These are phyloP conservation scores for Crotalus tigris DNA, from an alignment of 2,113 vertebrate species.

Conservation along the genomic window DNA sequence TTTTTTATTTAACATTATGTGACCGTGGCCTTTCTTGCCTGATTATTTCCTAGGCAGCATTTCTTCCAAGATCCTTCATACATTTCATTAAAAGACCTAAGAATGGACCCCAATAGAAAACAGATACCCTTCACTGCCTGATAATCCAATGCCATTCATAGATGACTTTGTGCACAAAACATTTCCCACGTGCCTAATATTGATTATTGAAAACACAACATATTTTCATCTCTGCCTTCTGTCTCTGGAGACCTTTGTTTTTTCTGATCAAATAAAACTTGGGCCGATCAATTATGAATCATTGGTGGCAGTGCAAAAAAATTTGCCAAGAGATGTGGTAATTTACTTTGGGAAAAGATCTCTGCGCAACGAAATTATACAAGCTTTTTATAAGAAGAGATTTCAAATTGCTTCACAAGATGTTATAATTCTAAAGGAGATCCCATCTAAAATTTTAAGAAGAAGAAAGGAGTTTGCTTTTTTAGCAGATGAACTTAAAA, in stretches of 20 bases:
- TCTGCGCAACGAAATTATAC: no score
- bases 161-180: neutral
- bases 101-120: neutral
- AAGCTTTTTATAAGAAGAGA: no score
- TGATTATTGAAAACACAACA: neutral
- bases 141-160: neutral
- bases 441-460: no score
- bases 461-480: no score
- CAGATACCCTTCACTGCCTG: neutral
- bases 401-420: no score
- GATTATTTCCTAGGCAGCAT: no score
- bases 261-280: neutral
- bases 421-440: no score
- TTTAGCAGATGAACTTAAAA: no score
- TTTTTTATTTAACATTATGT: neutral
- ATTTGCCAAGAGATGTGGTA: no score
- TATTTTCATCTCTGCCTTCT: neutral
- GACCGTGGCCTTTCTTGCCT: no score
- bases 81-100: neutral
- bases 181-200: neutral
- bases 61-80: no score
- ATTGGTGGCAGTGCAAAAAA: neutral
- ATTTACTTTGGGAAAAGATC: no score
- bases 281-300: neutral
- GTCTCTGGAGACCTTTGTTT: neutral